A percentile compares a stretch with the other conserved stretches of the same genome.
Evolutionary conservation across 2,113 vertebrate species (phyloP).

Genomic region (Papio anubis): DNA sequence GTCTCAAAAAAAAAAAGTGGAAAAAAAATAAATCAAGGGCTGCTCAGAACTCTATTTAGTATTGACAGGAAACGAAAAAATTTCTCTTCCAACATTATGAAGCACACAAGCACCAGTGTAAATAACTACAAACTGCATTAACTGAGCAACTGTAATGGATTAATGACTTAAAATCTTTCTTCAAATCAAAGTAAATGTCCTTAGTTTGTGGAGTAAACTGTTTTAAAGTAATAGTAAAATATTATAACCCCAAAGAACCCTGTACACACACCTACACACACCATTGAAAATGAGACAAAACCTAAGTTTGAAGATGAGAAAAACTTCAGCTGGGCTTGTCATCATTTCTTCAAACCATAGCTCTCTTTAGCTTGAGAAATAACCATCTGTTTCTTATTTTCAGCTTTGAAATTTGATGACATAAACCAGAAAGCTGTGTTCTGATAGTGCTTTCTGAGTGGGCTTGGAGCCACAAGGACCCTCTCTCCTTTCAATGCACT

Average conservation of each 20-base stretch:
- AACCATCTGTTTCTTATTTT: constrained; percentile 54
- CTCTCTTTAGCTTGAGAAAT: neutral
- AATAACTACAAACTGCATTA: neutral
- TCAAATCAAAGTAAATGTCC: constrained; percentile 30
- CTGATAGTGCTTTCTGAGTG: neutral
- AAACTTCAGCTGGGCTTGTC: neutral
- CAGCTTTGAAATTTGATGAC: constrained; percentile 22
- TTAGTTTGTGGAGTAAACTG: neutral
- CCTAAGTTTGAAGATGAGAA: neutral
- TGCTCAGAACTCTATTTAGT: neutral
- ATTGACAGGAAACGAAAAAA: neutral
- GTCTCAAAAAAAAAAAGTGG: neutral
- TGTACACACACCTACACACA: neutral
- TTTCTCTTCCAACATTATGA: neutral
- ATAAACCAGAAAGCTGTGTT: neutral
- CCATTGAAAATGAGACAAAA: neutral
- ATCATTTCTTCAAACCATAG: constrained; percentile 13
- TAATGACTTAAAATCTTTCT: constrained; percentile 16
- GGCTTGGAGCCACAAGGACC: neutral
- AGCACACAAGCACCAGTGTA: neutral
- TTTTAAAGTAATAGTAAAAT: constrained; percentile 9
- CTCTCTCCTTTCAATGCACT: neutral
- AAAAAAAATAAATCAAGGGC: neutral
- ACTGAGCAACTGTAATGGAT: neutral
- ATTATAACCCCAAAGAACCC: neutral